Conservation (phyloP, 2,113 vertebrate genomes). For the Megatriorchis doriae region DNA sequence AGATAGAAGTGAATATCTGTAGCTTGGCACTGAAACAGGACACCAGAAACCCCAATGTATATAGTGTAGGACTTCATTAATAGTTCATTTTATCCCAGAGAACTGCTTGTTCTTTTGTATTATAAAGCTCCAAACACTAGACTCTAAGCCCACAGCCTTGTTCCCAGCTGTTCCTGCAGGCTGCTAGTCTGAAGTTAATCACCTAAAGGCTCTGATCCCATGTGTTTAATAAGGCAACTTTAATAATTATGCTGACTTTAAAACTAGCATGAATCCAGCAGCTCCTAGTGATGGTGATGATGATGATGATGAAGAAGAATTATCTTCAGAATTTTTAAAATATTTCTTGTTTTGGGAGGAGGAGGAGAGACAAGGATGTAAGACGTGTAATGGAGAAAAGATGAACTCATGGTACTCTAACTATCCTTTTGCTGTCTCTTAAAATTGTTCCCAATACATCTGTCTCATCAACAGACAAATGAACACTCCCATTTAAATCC, state of each 20-base stretch:
- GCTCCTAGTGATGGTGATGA: neutral
- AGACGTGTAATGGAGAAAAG: neutral
- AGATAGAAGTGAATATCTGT: neutral
- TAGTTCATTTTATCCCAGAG: neutral
- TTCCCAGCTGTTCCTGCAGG: neutral
- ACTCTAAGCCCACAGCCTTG: neutral
- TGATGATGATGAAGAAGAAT: neutral
- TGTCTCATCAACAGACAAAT: slow-evolving; percentile 24
- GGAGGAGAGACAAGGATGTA: neutral
- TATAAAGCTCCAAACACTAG: neutral
- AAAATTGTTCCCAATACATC: neutral
- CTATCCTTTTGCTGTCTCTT: neutral
- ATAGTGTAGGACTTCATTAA: neutral
- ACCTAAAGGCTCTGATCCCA: neutral
- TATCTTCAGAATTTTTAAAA: neutral
- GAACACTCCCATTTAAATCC: slow-evolving; percentile 22
- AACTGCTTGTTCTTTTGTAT: neutral
- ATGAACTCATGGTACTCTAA: neutral
- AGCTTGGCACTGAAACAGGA: neutral
- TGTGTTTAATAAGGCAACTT: neutral
- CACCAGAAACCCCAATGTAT: neutral
- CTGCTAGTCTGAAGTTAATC: neutral
- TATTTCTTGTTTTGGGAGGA: neutral
- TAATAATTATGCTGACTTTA: neutral
- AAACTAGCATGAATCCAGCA: neutral